Evolutionary conservation across 2,113 vertebrate species (phyloP).

Genomic region (Silurus asotus): DNA sequence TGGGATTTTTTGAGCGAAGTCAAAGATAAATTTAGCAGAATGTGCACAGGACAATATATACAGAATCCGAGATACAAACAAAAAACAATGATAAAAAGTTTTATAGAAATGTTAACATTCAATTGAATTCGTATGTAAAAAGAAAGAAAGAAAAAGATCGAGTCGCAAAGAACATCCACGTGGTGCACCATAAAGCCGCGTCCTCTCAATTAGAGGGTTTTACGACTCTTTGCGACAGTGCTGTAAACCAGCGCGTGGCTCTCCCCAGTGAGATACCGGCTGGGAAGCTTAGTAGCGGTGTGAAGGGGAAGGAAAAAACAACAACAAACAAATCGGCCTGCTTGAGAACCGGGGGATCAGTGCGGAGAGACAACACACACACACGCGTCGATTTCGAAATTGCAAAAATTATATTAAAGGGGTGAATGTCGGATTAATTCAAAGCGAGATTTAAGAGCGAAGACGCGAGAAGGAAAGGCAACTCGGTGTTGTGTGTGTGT

Average conservation of each 20-base stretch:
- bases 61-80: no score
- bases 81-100: no score
- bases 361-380: conserved; percentile 28
- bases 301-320: conserved; percentile 31
- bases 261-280: conserved; percentile 76
- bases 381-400: conserved; percentile 18
- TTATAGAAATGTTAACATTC: no score
- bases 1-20: no score
- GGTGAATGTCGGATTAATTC: conserved; percentile 65
- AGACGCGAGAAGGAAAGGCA: conserved; percentile 68
- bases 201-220: conserved; percentile 35
- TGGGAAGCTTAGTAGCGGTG: conserved; percentile 68
- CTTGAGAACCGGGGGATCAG: conserved; percentile 1
- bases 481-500: conserved; percentile 50
- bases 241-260: conserved; percentile 64
- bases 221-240: conserved; percentile 77
- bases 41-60: no score
- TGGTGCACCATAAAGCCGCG: conserved; percentile 57
- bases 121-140: no score
- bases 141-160: background rate
- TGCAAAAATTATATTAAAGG: background rate
- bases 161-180: conserved; percentile 56
- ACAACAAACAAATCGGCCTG: conserved; percentile 22
- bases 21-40: no score
- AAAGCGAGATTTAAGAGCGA: conserved; percentile 57